These are phyloP conservation scores for Clistopyga incitator DNA, from an alignment of 2,888 invertebrate genomes.

Conservation along the genomic window DNA sequence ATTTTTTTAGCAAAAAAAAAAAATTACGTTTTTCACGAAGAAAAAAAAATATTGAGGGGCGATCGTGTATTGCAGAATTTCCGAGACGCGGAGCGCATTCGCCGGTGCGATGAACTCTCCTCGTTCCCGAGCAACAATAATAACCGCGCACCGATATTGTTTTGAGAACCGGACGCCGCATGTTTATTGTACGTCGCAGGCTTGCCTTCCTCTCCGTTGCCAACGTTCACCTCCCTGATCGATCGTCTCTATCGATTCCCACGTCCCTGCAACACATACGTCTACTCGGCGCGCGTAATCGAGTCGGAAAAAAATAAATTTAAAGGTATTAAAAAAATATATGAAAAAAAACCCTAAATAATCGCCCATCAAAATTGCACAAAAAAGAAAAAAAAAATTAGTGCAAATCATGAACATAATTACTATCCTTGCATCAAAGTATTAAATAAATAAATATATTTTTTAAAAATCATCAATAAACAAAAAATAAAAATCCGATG, in stretches of 20 bases:
- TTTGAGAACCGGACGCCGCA: conserved; percentile 72
- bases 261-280: conserved; percentile 40
- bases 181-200: conserved; percentile 70
- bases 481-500: conserved; percentile 48
- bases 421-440: no score
- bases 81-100: neutral
- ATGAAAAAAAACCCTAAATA: no score
- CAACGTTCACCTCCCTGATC: conserved; percentile 51
- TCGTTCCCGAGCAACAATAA: conserved; percentile 67
- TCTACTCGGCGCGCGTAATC: conserved; percentile 8
- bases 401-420: no score
- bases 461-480: no score
- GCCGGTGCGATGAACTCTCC: conserved; percentile 43
- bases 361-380: no score
- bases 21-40: neutral
- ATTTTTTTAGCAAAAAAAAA: neutral
- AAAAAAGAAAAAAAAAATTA: no score
- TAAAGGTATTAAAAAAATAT: no score
- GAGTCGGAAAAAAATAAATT: conserved; percentile 30
- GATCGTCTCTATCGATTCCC: conserved; percentile 65
- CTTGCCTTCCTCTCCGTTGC: conserved; percentile 45
- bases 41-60: neutral
- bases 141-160: conserved; percentile 71
- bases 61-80: conserved; percentile 8
- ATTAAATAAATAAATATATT: no score